A percentile compares a stretch with the other conserved stretches of the same genome.
These are phyloP conservation scores for Hymenopus coronatus DNA, from an alignment of 2,888 invertebrate genomes.

Conservation along the genomic window DNA sequence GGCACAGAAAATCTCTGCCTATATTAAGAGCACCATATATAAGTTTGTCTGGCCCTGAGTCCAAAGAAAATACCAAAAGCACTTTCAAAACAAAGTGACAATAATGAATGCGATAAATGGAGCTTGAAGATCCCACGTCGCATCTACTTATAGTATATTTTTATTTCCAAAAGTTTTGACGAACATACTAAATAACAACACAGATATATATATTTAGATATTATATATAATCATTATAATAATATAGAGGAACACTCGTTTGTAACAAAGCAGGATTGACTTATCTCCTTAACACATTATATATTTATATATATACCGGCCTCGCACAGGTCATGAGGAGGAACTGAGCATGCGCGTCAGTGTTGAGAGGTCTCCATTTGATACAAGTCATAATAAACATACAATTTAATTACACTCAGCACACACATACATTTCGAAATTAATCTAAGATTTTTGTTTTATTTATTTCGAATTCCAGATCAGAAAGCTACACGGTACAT, in stretches of 20 bases:
- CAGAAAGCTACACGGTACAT: background rate
- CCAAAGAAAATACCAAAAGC: background rate
- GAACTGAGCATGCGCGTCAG: slow-evolving; percentile 1
- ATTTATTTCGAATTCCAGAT: background rate
- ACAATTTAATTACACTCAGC: slow-evolving; percentile 16
- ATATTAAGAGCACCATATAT: background rate
- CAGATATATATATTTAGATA: slow-evolving; percentile 19
- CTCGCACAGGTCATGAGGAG: background rate
- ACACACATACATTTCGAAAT: slow-evolving; percentile 18
- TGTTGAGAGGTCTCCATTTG: slow-evolving; percentile 13
- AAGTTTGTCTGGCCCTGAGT: background rate
- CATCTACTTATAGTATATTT: background rate
- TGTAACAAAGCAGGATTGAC: slow-evolving; percentile 22
- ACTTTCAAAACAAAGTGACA: background rate
- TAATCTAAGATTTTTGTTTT: background rate
- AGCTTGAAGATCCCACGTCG: background rate
- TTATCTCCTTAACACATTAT: background rate
- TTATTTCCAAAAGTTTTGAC: background rate
- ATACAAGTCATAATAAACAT: slow-evolving; percentile 14
- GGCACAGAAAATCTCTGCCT: background rate
- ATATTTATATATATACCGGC: background rate
- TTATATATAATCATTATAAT: slow-evolving; percentile 22
- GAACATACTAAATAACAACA: slow-evolving; percentile 26
- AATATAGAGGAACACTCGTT: slow-evolving; percentile 25
- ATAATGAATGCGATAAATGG: background rate